Evolutionary conservation across 2,797 vertebrate species (phyloP).

Genomic region (Melopsittacus undulatus): DNA sequence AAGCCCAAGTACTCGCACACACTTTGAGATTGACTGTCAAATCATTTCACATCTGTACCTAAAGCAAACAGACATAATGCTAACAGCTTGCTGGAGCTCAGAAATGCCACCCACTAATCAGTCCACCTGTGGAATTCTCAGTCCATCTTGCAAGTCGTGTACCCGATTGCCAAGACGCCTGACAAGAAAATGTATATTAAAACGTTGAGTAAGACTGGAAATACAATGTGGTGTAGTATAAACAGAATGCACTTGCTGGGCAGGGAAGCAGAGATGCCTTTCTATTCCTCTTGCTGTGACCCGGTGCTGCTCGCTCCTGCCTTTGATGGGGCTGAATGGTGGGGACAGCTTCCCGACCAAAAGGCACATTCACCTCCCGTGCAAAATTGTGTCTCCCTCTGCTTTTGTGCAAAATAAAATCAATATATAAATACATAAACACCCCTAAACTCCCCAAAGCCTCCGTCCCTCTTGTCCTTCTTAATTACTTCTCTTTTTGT

Average conservation of each 20-base stretch:
- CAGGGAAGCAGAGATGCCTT: slow-evolving; percentile 15
- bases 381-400: not conserved
- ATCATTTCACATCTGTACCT: slow-evolving; percentile 83
- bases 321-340: not conserved
- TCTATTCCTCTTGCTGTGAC: not conserved
- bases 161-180: slow-evolving; percentile 77
- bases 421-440: not conserved
- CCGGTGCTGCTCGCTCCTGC: not conserved
- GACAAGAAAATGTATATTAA: slow-evolving; percentile 83
- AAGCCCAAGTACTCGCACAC: slow-evolving; percentile 30
- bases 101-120: slow-evolving; percentile 83
- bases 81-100: slow-evolving; percentile 82
- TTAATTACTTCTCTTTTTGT: not conserved
- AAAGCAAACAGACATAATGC: slow-evolving; percentile 83
- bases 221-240: slow-evolving; percentile 69
- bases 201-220: slow-evolving; percentile 77
- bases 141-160: slow-evolving; percentile 80
- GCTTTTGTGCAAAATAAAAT: not conserved
- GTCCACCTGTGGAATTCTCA: slow-evolving; percentile 82
- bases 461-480: not conserved
- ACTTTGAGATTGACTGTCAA: slow-evolving; percentile 78
- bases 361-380: not conserved
- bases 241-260: slow-evolving; percentile 52
- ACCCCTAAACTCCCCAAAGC: not conserved
- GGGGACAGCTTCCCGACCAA: not conserved